Conservation (phyloP, 37 sponge, comb jelly and placozoan genomes). For the Haliclona indistincta region DNA sequence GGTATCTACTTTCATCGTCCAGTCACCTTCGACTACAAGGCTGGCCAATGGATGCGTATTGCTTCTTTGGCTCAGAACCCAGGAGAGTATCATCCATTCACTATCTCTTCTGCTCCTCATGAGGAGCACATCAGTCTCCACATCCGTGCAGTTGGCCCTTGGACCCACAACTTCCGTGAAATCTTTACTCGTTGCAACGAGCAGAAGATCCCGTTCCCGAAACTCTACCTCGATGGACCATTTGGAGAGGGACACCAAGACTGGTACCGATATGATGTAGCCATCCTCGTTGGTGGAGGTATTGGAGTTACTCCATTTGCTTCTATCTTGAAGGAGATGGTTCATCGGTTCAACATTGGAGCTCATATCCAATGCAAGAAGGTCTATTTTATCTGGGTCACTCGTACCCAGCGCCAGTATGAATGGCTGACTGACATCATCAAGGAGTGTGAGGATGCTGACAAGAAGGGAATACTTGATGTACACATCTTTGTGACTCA, state of each 20-base stretch:
- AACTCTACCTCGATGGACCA: conserved; percentile 92
- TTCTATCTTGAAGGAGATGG: conserved; percentile 97
- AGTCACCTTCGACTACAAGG: conserved; percentile 84
- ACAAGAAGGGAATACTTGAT: conserved; percentile 78
- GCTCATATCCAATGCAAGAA: conserved; percentile 83
- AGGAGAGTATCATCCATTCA: conserved; percentile 99
- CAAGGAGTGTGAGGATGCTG: conserved; percentile 88
- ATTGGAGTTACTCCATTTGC: conserved; percentile 99
- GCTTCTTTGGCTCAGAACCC: conserved; percentile 76
- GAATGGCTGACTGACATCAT: conserved; percentile 98
- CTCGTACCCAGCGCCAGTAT: conserved; percentile 95
- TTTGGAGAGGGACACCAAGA: conserved; percentile 99
- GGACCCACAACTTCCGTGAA: conserved; percentile 97
- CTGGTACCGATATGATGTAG: conserved; percentile 89
- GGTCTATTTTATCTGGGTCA: conserved; percentile 98
- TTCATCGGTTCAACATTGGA: conserved; percentile 84
- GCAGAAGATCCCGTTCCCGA: conserved; percentile 60
- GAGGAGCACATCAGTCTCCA: conserved; percentile 94
- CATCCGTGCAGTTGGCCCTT: conserved; percentile 95
- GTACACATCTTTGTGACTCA: conserved; percentile 95
- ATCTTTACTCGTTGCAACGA: conserved; percentile 52
- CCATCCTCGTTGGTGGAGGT: conserved; percentile 96
- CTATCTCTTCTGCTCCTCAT: conserved; percentile 92
- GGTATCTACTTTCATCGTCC: conserved; percentile 95
- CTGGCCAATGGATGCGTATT: conserved; percentile 95